phyloP scores from a whole-genome alignment of 2,888 invertebrate genomes.

The Parnassius orleans region DNA sequence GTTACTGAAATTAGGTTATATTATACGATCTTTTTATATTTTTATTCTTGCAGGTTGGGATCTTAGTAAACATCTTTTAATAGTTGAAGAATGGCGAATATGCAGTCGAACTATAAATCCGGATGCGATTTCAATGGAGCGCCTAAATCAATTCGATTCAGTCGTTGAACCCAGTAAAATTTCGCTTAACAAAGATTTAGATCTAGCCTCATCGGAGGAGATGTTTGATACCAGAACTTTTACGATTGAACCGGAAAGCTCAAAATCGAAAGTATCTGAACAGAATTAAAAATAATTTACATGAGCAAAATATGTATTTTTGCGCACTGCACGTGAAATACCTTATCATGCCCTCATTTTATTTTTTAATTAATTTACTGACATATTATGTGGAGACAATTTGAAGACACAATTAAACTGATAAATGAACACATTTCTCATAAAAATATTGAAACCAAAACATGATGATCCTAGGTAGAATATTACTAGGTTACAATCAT shows the following conservation, averaged over 20 bases:
- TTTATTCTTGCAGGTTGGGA: slow-evolving; percentile 77
- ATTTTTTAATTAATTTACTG: not conserved
- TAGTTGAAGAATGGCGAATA: slow-evolving; percentile 81
- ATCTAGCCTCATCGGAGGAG: slow-evolving; percentile 26
- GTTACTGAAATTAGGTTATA: too few species aligned
- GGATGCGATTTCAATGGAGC: slow-evolving; percentile 24
- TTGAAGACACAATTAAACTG: too few species aligned
- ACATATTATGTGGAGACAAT: too few species aligned
- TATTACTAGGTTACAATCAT: too few species aligned
- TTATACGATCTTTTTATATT: not conserved
- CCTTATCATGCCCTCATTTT: not conserved
- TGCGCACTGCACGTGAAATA: slow-evolving; percentile 5
- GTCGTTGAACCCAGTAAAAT: slow-evolving; percentile 9
- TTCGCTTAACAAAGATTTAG: not conserved
- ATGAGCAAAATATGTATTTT: not conserved
- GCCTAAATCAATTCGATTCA: slow-evolving; percentile 11
- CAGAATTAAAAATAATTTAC: not conserved
- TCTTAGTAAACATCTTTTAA: slow-evolving; percentile 77
- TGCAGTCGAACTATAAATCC: slow-evolving; percentile 24
- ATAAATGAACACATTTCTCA: too few species aligned
- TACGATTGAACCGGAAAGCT: slow-evolving; percentile 31
- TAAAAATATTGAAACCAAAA: too few species aligned
- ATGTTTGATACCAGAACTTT: slow-evolving; percentile 24
- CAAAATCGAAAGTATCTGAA: slow-evolving; percentile 28
- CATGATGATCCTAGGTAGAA: too few species aligned